Percentiles rank a stretch among this genome's conserved stretches.
phyloP scores from a whole-genome alignment of 2,888 invertebrate species.

The Clanis bilineata region DNA sequence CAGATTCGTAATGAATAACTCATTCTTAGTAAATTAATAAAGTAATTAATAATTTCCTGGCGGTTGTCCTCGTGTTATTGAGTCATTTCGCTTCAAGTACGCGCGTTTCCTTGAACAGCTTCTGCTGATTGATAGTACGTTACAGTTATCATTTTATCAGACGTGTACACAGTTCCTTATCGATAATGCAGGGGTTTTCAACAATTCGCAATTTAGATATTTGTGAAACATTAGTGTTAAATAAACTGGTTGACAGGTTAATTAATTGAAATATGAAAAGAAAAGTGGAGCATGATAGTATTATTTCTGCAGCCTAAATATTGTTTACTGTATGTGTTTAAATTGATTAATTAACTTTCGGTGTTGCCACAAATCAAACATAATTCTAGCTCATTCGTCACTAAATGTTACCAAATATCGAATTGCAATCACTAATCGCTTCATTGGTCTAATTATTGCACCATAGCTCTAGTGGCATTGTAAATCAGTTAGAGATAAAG shows the following conservation, averaged over 20 bases:
- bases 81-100: background rate
- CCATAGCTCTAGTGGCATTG: background rate
- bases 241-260: too few relatives aligned
- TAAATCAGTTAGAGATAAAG: background rate
- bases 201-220: background rate
- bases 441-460: background rate
- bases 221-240: too few relatives aligned
- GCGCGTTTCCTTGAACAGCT: background rate
- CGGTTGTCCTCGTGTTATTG: background rate
- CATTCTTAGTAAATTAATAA: background rate
- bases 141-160: conserved; percentile 18
- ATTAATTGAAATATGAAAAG: too few relatives aligned
- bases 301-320: too few relatives aligned
- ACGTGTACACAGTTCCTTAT: background rate
- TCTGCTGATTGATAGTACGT: conserved; percentile 1
- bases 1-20: background rate
- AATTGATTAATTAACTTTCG: too few relatives aligned
- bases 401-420: background rate
- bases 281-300: too few relatives aligned
- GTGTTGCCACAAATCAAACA: too few relatives aligned
- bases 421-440: background rate
- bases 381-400: background rate
- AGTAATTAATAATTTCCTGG: background rate
- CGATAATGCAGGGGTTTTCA: background rate
- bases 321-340: too few relatives aligned